Evolutionary conservation across 1,140 invertebrate species (phyloP), one percentile per base, ranked within the genome.

Genomic region (Magallana gigas): DNA sequence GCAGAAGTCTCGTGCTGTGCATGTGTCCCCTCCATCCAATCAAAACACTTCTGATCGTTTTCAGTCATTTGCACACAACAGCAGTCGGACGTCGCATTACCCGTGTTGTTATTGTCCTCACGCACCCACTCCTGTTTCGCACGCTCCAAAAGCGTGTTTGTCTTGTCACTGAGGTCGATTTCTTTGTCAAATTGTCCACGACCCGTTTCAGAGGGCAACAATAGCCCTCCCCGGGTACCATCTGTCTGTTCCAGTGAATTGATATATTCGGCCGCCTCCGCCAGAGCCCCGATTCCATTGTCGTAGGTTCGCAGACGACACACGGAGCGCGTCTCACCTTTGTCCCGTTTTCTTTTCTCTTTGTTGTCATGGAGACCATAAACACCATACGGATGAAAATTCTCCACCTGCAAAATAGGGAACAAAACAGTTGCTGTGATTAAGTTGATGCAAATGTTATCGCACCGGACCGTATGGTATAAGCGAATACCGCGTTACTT

Each of bases 41-140:
- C 85, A 68, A 57, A 83, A 85, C 87, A 88, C 68, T n/a, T 80
- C 12, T 88, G 56, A n/a, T 88, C 87, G 60, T 58, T 68, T 59
- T 87, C 64, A 4, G 58, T 84, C 23, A 84, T 8, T 60, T 84
- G 57, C 29, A 14, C 29, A 84, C 83, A 59, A 84, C 57, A 58
- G 57, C 58, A 84, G 29, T 83, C 57, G n/a, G 48, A 57, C 48
- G 48, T n/a, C 81, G 48, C n/a, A n/a, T 57, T 57, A 11, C 16
- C 48, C 81, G 48, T 58, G 81, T 83, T 83, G 57, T 83, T 83
- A 16, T 83, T 83, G 16, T 83, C n/a, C 57, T 83, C 81, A 58
- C 57, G 48, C 8, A 58, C 57, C 56, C 81, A 83, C 36, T 83
- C 81, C 57, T 57, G 12, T 57, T 57, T 83, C 48, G 48, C 48